Conservation (phyloP, 2,888 invertebrate species). For the Synanthedon tipuliformis region DNA sequence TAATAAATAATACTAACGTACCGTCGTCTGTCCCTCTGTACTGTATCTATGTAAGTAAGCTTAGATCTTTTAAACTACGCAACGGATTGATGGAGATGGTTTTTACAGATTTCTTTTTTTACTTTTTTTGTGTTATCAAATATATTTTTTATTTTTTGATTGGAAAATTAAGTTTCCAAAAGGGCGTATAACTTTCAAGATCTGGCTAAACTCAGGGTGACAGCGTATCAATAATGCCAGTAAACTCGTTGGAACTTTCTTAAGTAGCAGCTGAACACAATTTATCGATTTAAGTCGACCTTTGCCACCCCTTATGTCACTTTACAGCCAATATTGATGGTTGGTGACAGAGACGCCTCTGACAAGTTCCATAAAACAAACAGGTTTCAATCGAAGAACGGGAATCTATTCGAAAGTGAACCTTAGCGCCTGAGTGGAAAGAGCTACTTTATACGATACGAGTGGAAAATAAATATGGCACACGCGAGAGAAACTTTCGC, state of each 20-base stretch:
- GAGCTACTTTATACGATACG: constrained; percentile 4
- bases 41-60: no score
- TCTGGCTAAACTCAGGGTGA: constrained; percentile 26
- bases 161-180: background rate
- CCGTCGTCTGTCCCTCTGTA: no score
- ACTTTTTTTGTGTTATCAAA: no score
- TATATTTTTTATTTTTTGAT: no score
- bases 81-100: no score
- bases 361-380: constrained; percentile 33
- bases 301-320: constrained; percentile 61
- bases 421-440: constrained; percentile 17
- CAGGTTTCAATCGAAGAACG: background rate
- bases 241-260: constrained; percentile 51
- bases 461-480: constrained; percentile 17
- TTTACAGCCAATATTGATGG: constrained; percentile 63
- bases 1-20: no score
- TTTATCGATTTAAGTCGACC: constrained; percentile 59
- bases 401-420: constrained; percentile 10
- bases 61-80: no score
- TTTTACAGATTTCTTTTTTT: no score
- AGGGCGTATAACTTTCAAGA: constrained; percentile 7
- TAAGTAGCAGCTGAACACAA: constrained; percentile 55
- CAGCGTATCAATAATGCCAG: constrained; percentile 57
- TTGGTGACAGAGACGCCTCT: constrained; percentile 48
- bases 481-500: constrained; percentile 34